Base-by-base conservation (phyloP, 2,888 invertebrate genomes). In the Syrista parreyssii region DNA sequence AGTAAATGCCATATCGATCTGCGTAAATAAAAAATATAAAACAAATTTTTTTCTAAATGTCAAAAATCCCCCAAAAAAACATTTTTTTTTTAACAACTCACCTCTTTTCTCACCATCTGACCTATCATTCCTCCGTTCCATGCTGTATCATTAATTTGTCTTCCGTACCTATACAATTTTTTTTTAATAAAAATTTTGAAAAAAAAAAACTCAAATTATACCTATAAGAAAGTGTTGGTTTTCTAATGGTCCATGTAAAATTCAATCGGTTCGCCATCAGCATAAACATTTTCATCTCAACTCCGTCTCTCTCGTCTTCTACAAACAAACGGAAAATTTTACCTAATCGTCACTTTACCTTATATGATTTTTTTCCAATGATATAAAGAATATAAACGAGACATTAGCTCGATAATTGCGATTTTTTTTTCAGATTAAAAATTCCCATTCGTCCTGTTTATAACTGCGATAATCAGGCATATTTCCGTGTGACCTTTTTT, bases 1-100 rank as follows among this genome's bases (percentile, higher is more conserved):
- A n/a, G 84, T 83, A 68, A 91, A 90, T 4, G 89, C 89, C 3
- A 90, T 76, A 73, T 91, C 89, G 36, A 87, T 78, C 89, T 89
- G 68, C 0, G 35, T n/a, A 34, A 23, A 9, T 33, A 55, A 68
- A 6, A 36, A 40, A 75, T 55, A 36, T 34, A n/a, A 23, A 12
- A n/a, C 12, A 82, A 0, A 76, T 81, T 78, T 30, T n/a, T 30
- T 68, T 23, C n/a, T 68, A 30, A 73, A 30, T 31, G 9, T 23
- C 3, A 32, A 68, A 32, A 36, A 73, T 78, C 73, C 74, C 3
- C 3, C 0, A 68, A 23, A 31, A 30, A 15, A 31, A 71, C 4
- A 6, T 0, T 23, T 23, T 15, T n/a, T 30, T 2, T 71, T 71
- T 11, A 0, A 31, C 3, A 9, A 71, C 32, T 71, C 31, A 88